Evolutionary conservation across 2,113 vertebrate genomes (phyloP).

Genomic region (Quiscalus mexicanus): DNA sequence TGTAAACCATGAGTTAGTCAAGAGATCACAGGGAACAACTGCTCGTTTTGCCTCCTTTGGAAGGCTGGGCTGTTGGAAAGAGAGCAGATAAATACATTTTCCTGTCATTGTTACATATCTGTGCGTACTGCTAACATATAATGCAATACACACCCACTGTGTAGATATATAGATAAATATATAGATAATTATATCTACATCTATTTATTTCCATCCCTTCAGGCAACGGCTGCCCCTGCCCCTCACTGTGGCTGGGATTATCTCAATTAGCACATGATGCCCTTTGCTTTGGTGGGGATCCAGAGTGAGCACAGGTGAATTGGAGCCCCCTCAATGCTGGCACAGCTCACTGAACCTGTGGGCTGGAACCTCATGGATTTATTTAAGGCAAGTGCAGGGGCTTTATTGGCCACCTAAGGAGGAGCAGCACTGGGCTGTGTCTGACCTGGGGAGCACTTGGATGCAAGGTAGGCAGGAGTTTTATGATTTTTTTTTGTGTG

Average conservation of each 20-base stretch:
- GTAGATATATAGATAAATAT: not conserved
- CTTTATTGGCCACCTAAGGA: fast-evolving
- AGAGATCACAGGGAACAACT: not conserved
- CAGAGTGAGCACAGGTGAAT: not conserved
- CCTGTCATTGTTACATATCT: fast-evolving
- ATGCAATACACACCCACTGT: fast-evolving
- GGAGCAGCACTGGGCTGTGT: fast-evolving
- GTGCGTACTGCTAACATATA: fast-evolving
- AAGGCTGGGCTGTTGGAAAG: not conserved
- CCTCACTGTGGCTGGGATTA: not conserved
- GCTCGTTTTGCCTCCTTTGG: not conserved
- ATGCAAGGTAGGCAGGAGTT: fast-evolving
- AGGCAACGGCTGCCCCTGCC: not conserved
- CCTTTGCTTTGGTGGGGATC: not conserved
- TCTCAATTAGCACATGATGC: fast-evolving
- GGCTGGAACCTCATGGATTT: not conserved
- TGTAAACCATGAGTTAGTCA: not conserved
- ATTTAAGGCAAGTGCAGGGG: not conserved
- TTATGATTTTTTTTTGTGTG: fast-evolving
- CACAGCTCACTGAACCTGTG: not conserved
- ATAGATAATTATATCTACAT: not conserved
- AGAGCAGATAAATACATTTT: not conserved
- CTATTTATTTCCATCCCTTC: not conserved
- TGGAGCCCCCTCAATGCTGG: not conserved
- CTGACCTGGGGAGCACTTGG: fast-evolving